phyloP scores from a whole-genome alignment of 2,113 vertebrate genomes.

The Progne subis region DNA sequence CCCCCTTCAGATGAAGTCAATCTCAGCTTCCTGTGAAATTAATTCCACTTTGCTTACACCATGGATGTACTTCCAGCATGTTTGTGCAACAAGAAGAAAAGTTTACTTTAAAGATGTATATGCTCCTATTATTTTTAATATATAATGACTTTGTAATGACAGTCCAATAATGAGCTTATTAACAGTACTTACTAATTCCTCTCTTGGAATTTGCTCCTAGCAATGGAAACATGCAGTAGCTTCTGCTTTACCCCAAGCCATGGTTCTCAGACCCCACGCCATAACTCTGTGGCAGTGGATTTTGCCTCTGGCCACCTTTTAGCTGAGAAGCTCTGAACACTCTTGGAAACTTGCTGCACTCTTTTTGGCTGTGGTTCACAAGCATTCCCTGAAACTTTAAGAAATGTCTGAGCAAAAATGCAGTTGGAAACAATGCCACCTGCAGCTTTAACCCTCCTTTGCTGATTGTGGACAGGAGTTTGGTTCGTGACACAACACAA shows the following conservation, averaged over 20 bases:
- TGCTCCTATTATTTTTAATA: not conserved
- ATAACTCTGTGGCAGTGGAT: not conserved
- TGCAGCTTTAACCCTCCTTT: not conserved
- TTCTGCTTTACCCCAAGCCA: not conserved
- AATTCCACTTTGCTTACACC: not conserved
- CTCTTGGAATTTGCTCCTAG: not conserved
- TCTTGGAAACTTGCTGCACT: not conserved
- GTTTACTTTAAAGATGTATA: not conserved
- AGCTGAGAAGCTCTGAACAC: not conserved
- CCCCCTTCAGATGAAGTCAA: not conserved
- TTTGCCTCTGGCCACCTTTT: not conserved
- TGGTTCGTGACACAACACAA: not conserved
- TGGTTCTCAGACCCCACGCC: not conserved
- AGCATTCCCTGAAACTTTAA: not conserved
- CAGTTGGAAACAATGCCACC: not conserved
- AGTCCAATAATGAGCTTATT: not conserved
- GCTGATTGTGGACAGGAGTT: not conserved
- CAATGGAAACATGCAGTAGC: not conserved
- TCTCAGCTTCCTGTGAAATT: too few relatives aligned
- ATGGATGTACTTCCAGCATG: not conserved
- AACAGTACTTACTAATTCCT: not conserved
- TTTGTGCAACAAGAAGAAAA: not conserved
- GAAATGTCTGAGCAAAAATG: not conserved
- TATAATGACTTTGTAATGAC: not conserved
- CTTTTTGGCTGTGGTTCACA: not conserved